Evolutionary conservation across 2,113 vertebrate species (phyloP).

Genomic region (Colistium nudipinnis): DNA sequence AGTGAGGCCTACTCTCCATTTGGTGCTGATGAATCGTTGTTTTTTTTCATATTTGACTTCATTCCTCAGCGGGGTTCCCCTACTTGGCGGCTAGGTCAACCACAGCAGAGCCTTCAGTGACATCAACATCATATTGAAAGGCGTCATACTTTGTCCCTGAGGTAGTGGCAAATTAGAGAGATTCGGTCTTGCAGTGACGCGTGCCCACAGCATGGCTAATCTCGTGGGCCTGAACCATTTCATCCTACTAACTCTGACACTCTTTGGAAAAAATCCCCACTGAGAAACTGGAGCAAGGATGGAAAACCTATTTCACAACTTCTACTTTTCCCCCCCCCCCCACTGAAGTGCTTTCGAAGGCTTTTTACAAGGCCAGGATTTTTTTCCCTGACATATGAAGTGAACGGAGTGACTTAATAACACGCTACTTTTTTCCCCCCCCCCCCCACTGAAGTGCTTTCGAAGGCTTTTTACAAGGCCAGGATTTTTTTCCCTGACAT

Average conservation of each 20-base stretch:
- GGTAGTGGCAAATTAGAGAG: constrained; percentile 47
- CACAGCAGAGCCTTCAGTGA: constrained; percentile 53
- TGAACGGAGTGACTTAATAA: constrained; percentile 65
- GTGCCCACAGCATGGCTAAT: constrained; percentile 37
- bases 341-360: constrained; percentile 42
- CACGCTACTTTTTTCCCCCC: constrained; percentile 25
- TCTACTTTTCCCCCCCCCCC: too few relatives aligned
- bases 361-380: constrained; percentile 57
- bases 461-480: constrained; percentile 59
- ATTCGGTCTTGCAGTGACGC: constrained; percentile 47
- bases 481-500: constrained; percentile 46
- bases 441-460: constrained; percentile 33
- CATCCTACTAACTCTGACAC: constrained; percentile 34
- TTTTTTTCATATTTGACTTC: constrained; percentile 46
- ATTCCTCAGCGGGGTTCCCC: constrained; percentile 56
- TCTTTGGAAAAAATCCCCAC: constrained; percentile 57
- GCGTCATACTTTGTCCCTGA: constrained; percentile 29
- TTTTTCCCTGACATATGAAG: constrained; percentile 57
- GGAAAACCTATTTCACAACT: constrained; percentile 71
- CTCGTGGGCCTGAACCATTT: constrained; percentile 18
- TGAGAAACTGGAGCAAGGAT: constrained; percentile 62
- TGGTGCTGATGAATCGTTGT: constrained; percentile 45
- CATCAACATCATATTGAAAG: constrained; percentile 48
- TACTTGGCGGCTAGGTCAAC: constrained; percentile 41
- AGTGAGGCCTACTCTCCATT: constrained; percentile 10